Base-by-base conservation (phyloP, 2,888 invertebrate species). In the Callimorpha dominula region DNA sequence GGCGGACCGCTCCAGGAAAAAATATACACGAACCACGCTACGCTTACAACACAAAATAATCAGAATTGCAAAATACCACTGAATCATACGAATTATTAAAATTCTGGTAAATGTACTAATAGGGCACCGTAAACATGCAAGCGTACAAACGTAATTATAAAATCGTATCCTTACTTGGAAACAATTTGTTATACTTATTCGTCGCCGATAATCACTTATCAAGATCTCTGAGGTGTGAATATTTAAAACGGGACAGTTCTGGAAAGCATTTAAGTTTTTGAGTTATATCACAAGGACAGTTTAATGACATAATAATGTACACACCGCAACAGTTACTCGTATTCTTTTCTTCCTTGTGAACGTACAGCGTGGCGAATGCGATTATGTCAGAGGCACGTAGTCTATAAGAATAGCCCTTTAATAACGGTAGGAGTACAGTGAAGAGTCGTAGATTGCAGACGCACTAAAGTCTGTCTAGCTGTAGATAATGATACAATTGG, bases 401-500 rank as follows among this genome's bases (percentile, higher is more conserved):
- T 87, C 86, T 83, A 89, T 89, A 91, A 90, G 92, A 93, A 94
- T 94, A 92, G 92, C 93, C 90, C 92, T 93, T 92, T 94, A 94
- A 94, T 95, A 94, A 94, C 94, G 91, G 92, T 87, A 90, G 87
- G 90, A 87, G 87, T 88, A 88, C 89, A 90, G 92, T 90, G 91
- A 92, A 92, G 92, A 91, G 92, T 92, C 90, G 92, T 92, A 92
- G 93, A 94, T 94, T 94, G 90, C 90, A 91, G 91, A 89, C 91
- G 89, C 89, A 91, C 91, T 91, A 90, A 89, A 89, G 87, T 88
- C 85, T 87, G 88, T 86, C 87, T 94, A 95, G 93, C 95, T 94
- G 95, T 95, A 94, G 91, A 90, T 94, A 94, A 95, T 94, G 89
- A 92, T 91, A 93, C 91, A 92, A 93, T 90, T 90, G 91, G 88